Evolutionary conservation across 2,888 invertebrate genomes (phyloP), one percentile per base, ranked within the genome.

Genomic region (Diogma glabrata): DNA sequence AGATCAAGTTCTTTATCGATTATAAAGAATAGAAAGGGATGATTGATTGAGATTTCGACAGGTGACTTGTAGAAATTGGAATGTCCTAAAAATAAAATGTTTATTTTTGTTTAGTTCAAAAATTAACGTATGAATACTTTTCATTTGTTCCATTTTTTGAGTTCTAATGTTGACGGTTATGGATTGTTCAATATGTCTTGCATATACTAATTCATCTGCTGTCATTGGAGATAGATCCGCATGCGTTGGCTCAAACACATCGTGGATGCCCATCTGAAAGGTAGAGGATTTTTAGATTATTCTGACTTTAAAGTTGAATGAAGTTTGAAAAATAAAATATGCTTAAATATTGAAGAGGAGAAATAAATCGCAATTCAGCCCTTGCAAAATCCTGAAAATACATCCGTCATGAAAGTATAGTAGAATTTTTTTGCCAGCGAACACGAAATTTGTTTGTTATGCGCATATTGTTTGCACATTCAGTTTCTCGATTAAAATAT

Each of bases 21-120:
- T 57, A 89, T 87, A 67, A 89, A 89, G 71, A 86, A 89, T 51
- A 87, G 71, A 67, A 89, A 90, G 49, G 89, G 89, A 69, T 84
- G 87, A 54, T 86, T 84, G 12, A 84, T 87, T 48, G 81, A 78
- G 65, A 89, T 87, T 57, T 80, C 74, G 49, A 84, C 78, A 10
- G 84, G 81, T 6, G 78, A 75, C 52, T 69, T 66, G 49, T 67
- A 73, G 47, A 53, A 49, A 9, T 14, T 14, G n/a, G 48, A 33
- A 20, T 48, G 48, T 22, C 50, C 64, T 64, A 30, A 14, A n/a
- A 38, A 24, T 12, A 43, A 38, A 43, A 6, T 16, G 10, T 14
- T 19, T 30, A n/a, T n/a, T n/a, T n/a, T n/a, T n/a, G n/a, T n/a
- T n/a, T n/a, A n/a, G n/a, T n/a, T n/a, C n/a, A n/a, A n/a, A n/a